A percentile compares a stretch with the other conserved stretches of the same genome.
These are phyloP conservation scores for Yponomeuta evonymella DNA, from an alignment of 2,888 invertebrate species.

Conservation along the genomic window DNA sequence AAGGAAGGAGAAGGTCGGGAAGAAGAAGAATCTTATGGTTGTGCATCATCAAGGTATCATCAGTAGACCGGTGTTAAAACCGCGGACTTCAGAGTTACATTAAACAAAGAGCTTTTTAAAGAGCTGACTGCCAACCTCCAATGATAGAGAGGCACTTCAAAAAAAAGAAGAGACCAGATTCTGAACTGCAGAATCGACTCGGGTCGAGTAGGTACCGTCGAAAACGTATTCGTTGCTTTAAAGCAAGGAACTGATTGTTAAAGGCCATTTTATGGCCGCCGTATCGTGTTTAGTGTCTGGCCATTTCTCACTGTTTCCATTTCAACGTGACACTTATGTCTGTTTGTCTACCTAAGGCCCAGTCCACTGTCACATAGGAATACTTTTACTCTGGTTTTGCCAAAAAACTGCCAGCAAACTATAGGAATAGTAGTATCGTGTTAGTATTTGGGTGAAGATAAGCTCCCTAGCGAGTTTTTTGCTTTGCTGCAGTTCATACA, in stretches of 20 bases:
- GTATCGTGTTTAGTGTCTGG: slow-evolving; percentile 43
- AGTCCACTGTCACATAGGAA: too few species aligned
- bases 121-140: too few species aligned
- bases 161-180: not conserved
- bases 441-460: too few species aligned
- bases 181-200: not conserved
- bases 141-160: not conserved
- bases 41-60: not conserved
- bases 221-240: not conserved
- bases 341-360: slow-evolving; percentile 30
- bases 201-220: not conserved
- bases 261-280: slow-evolving; percentile 38
- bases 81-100: too few species aligned
- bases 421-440: too few species aligned
- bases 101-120: too few species aligned
- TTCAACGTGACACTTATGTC: slow-evolving; percentile 47
- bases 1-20: too few species aligned
- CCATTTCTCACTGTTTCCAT: slow-evolving; percentile 43
- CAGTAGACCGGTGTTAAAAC: not conserved
- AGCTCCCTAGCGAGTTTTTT: too few species aligned
- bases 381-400: too few species aligned
- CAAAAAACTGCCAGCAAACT: too few species aligned
- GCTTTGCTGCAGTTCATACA: too few species aligned
- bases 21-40: not conserved
- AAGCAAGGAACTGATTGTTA: slow-evolving; percentile 27